These are phyloP conservation scores for Plumapathes pennacea DNA, from an alignment of 92 coral and sea anemone species.

Conservation along the genomic window DNA sequence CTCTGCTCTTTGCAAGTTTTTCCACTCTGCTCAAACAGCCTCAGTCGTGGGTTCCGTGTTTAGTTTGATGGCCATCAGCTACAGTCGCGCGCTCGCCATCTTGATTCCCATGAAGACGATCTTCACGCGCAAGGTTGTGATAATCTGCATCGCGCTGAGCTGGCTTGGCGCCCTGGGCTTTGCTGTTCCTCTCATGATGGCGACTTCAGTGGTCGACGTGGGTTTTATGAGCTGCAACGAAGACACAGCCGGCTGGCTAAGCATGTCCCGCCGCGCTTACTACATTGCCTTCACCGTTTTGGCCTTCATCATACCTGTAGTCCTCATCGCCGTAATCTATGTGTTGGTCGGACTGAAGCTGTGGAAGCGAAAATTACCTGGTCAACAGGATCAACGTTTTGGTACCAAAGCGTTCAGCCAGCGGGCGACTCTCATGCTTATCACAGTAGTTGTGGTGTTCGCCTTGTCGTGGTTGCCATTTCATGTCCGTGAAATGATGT, in stretches of 20 bases:
- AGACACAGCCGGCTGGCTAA: slow-evolving; percentile 12
- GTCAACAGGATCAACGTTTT: slow-evolving; percentile 37
- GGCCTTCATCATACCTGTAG: slow-evolving; percentile 46
- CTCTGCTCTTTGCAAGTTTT: slow-evolving; percentile 46
- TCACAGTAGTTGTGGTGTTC: slow-evolving; percentile 62
- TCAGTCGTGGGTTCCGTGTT: slow-evolving; percentile 62
- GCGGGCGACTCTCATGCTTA: slow-evolving; percentile 65
- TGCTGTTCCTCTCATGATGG: slow-evolving; percentile 29
- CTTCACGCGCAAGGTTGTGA: slow-evolving; percentile 47
- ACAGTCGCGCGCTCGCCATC: slow-evolving; percentile 60
- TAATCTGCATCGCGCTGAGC: slow-evolving; percentile 18
- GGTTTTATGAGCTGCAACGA: slow-evolving; percentile 4
- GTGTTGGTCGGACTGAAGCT: slow-evolving; percentile 51
- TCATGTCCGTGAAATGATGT: slow-evolving; percentile 32
- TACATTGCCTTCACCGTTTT: slow-evolving; percentile 5
- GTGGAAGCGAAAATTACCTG: slow-evolving; percentile 65
- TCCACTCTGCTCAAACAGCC: slow-evolving; percentile 67
- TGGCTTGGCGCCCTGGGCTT: slow-evolving; percentile 59
- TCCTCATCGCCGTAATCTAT: slow-evolving; percentile 35
- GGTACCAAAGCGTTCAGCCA: slow-evolving; percentile 40
- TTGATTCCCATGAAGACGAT: slow-evolving; percentile 57
- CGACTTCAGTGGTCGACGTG: background rate
- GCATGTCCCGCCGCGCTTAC: slow-evolving; percentile 5
- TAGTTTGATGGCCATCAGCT: slow-evolving; percentile 61
- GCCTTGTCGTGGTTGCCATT: slow-evolving; percentile 69